Evolutionary conservation across 2,113 vertebrate genomes (phyloP), one percentile per base, ranked within the genome.

Genomic region (Syrrhaptes paradoxus): DNA sequence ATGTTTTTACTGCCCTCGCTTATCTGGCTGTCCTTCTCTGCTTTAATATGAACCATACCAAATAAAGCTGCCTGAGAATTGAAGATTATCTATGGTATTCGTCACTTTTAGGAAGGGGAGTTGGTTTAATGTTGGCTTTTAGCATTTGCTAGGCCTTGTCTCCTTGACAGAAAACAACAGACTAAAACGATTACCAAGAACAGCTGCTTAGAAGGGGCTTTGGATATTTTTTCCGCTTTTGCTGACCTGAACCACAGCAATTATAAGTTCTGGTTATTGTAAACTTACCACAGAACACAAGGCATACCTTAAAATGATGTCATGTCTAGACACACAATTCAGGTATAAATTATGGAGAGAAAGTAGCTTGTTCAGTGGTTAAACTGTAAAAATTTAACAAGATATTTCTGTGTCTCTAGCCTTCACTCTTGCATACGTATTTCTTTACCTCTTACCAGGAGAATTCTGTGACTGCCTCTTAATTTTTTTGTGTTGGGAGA

Each of bases 251-350:
- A 94, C 93, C 90, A 73, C 66, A 52, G 92, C 95, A 96, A 97
- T 94, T 94, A 95, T 65, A 95, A 96, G 93, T 96, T 97, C 97
- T 97, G 97, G 97, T 97, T 96, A 96, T 95, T 97, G 97, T 97
- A 98, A 98, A 97, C 96, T 95, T 91, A 95, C 97, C 91, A 82
- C 95, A 96, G 97, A 97, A 96, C 82, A 97, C 93, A 96, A 97
- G 95, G 97, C 97, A 94, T 96, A 97, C 97, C 97, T 97, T 97
- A 97, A 95, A 89, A 94, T 98, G 98, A 98, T 97, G 98, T 98
- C 97, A 97, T 98, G 98, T 98, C 98, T 98, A 98, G 98, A 98
- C 98, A 89, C 89, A 91, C 93, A 94, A 97, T 97, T 97, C 98
- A 98, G 98, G 98, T 98, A 98, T 98, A 97, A 98, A 98, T 98